phyloP scores from a whole-genome alignment of 2,888 invertebrate species.

The Sclerodermus sp. region DNA sequence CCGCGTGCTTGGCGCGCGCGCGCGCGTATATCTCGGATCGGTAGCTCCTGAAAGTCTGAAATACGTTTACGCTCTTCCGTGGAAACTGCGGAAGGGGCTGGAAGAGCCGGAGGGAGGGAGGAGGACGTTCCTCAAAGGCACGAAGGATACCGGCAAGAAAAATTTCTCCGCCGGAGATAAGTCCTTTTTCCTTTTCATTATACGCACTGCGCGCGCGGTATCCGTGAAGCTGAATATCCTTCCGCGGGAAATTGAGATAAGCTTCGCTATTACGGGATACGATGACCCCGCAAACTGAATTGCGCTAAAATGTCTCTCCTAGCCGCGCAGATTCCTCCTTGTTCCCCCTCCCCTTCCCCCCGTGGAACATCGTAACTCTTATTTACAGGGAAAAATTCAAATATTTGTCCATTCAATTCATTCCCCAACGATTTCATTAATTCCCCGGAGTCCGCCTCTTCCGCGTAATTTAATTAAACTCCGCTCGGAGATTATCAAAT shows the following conservation, averaged over 20 bases:
- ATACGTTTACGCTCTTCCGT: background rate
- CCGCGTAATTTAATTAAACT: too few species aligned
- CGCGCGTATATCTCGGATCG: background rate
- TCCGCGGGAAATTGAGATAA: too few species aligned
- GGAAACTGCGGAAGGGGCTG: background rate
- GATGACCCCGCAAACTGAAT: too few species aligned
- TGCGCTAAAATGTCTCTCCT: background rate
- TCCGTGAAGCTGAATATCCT: too few species aligned
- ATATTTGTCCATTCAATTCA: too few species aligned
- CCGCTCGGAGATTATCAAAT: too few species aligned
- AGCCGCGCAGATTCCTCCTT: background rate
- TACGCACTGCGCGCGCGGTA: too few species aligned
- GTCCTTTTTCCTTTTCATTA: background rate
- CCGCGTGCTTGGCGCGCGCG: background rate
- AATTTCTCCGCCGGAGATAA: slow-evolving; percentile 13
- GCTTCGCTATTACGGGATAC: too few species aligned
- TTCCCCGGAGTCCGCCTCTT: too few species aligned
- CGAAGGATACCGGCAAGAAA: slow-evolving; percentile 15
- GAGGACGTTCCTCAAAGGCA: background rate
- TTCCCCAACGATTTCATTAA: too few species aligned
- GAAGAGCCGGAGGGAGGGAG: background rate
- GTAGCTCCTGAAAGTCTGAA: background rate
- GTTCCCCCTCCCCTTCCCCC: background rate
- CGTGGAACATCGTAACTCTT: too few species aligned
- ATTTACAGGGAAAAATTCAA: too few species aligned